These are phyloP conservation scores for Incurvaria masculella DNA, from an alignment of 2,888 invertebrate genomes.

Conservation along the genomic window DNA sequence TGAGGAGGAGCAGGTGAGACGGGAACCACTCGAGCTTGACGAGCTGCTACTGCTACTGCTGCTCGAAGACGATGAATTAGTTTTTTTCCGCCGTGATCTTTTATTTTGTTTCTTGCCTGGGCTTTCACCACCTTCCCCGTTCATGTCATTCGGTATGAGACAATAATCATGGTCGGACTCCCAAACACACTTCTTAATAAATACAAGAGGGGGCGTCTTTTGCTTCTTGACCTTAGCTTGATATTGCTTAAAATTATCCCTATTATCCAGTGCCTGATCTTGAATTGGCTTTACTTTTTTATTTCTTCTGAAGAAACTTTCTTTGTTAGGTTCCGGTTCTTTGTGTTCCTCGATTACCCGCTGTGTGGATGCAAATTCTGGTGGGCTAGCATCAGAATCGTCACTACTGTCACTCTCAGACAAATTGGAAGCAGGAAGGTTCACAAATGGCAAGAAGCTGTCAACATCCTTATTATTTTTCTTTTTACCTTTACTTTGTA, in stretches of 20 bases:
- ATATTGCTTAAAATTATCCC: conserved; percentile 75
- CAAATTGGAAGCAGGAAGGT: conserved; percentile 77
- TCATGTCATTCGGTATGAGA: conserved; percentile 45
- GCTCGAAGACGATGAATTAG: conserved; percentile 53
- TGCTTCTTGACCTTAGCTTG: conserved; percentile 65
- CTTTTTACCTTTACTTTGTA: conserved; percentile 43
- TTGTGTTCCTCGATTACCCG: conserved; percentile 23
- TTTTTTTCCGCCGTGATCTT: conserved; percentile 48
- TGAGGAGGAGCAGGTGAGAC: conserved; percentile 77
- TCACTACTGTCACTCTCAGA: conserved; percentile 82
- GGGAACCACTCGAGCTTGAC: conserved; percentile 78
- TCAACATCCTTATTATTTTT: conserved; percentile 48
- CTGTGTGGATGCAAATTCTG: conserved; percentile 18
- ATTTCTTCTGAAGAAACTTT: no score
- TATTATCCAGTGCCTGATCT: conserved; percentile 65
- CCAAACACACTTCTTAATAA: conserved; percentile 54
- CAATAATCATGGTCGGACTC: conserved; percentile 80
- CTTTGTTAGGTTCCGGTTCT: no score
- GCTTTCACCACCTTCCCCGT: conserved; percentile 44
- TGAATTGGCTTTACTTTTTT: conserved; percentile 52
- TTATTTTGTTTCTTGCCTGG: conserved; percentile 47
- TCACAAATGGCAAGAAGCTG: conserved; percentile 45
- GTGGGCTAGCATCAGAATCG: conserved; percentile 50
- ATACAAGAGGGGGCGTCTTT: conserved; percentile 43
- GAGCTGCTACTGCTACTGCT: conserved; percentile 77